Percentiles rank a stretch among this genome's conserved stretches.
Conservation (phyloP, 2,113 vertebrate species). For the Nothobranchius kuhntae region DNA sequence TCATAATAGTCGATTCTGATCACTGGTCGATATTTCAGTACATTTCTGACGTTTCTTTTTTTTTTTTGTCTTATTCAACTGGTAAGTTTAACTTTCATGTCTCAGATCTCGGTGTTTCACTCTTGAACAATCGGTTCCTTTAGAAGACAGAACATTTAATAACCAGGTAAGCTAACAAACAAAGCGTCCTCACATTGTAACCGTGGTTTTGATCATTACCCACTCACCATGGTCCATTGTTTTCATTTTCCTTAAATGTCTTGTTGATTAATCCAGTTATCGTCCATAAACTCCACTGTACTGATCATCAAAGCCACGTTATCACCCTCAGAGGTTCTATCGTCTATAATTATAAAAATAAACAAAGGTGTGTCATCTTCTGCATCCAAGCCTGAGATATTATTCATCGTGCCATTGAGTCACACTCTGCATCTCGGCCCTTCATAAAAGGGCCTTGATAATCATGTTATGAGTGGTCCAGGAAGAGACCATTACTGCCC, state of each 20-base stretch:
- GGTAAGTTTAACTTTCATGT: too few relatives aligned
- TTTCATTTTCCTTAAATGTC: neutral
- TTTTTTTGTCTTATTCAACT: too few relatives aligned
- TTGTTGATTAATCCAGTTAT: slow-evolving; percentile 18
- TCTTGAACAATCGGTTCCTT: slow-evolving; percentile 1
- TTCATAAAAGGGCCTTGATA: slow-evolving; percentile 55
- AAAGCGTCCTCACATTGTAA: neutral
- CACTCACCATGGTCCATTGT: neutral
- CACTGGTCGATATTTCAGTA: too few relatives aligned
- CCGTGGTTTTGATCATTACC: neutral
- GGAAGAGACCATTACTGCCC: slow-evolving; percentile 50
- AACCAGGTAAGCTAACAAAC: neutral
- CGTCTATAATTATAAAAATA: slow-evolving; percentile 44
- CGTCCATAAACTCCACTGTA: neutral
- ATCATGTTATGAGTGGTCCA: slow-evolving; percentile 61
- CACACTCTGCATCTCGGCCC: slow-evolving; percentile 43
- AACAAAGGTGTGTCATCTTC: slow-evolving; percentile 13
- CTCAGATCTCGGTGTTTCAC: slow-evolving; percentile 42
- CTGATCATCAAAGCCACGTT: slow-evolving; percentile 25
- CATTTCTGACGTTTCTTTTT: too few relatives aligned
- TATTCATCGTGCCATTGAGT: slow-evolving; percentile 55
- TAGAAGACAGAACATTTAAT: neutral
- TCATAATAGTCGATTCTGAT: too few relatives aligned
- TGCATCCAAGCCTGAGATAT: slow-evolving; percentile 26
- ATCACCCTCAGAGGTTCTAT: slow-evolving; percentile 23